Conservation (phyloP, 1,140 invertebrate genomes). For the Heterodera schachtii region DNA sequence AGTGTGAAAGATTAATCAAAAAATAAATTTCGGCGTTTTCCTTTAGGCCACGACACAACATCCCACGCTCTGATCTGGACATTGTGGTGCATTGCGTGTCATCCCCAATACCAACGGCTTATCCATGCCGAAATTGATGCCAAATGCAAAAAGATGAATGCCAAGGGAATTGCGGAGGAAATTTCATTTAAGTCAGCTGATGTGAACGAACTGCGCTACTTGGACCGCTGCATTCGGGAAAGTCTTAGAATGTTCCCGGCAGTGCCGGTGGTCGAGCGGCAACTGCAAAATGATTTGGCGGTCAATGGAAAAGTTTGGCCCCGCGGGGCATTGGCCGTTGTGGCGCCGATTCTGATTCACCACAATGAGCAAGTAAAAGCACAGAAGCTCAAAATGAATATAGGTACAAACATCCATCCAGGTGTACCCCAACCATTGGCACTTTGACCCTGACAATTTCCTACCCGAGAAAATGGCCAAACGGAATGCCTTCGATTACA, state of each 20-base stretch:
- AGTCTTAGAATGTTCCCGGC: neutral
- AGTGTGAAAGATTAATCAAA: no score
- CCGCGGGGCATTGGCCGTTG: constrained; percentile 73
- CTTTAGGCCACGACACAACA: constrained; percentile 46
- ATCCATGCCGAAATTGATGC: constrained; percentile 42
- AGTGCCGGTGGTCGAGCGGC: constrained; percentile 69
- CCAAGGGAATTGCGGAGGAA: constrained; percentile 12
- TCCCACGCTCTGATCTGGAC: constrained; percentile 39
- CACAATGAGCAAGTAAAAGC: constrained; percentile 70
- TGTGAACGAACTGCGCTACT: constrained; percentile 5
- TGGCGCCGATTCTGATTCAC: constrained; percentile 75
- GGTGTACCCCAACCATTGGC: constrained; percentile 20
- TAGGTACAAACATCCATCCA: no score
- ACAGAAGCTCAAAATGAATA: no score
- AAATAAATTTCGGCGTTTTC: neutral
- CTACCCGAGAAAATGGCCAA: constrained; percentile 71
- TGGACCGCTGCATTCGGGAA: constrained; percentile 14
- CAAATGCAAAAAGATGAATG: constrained; percentile 27
- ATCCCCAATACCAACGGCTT: constrained; percentile 42
- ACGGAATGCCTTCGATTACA: constrained; percentile 67
- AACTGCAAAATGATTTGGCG: constrained; percentile 69
- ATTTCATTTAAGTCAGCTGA: neutral
- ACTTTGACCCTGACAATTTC: constrained; percentile 78
- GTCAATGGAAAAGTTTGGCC: constrained; percentile 67
- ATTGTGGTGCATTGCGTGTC: constrained; percentile 40